Base-by-base conservation (phyloP, 2,888 invertebrate genomes). In the Tanypteryx hageni region DNA sequence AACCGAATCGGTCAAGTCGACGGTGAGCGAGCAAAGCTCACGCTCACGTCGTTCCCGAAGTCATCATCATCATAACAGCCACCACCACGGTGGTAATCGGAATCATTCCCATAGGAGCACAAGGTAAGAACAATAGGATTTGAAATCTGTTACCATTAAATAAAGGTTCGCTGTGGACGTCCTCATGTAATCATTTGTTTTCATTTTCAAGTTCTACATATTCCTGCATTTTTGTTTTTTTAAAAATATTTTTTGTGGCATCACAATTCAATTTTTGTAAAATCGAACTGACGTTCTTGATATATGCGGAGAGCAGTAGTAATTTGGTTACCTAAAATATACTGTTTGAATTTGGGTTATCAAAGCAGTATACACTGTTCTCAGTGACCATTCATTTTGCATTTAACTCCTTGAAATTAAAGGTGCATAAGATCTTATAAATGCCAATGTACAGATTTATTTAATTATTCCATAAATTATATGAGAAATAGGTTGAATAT, bases 1-100 rank as follows among this genome's bases (percentile, higher is more conserved):
- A 96, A 98, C 98, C 94, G 99, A 99, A 96, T 98, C 98, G 94
- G 97, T 99, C 94, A 97, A 98, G 95, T 99, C 99, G 92, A 96
- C 96, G 93, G 95, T 96, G 94, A 96, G 96, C 94, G 98, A 98
- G 95, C 97, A 98, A 94, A 98, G 98, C 95, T 97, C 98, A 94
- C 97, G 98, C 16, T 95, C 95, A 27, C 95, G 95, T 82, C 94
- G 95, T 44, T 94, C 94, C 92, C 94, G 94, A 92, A 94, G 93
- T 84, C 94, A 94, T 92, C 93, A 93, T n/a, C 93, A 93, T 95
- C 95, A 93, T 94, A 95, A 93, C 94, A 94, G 93, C 94, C 94
- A 92, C 93, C 95, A 96, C 93, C 94, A 95, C 93, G 95, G 95
- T 93, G 96, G 96, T 94, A 96, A 96, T 94, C 95, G 97, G 93